phyloP scores from a whole-genome alignment of 1,140 invertebrate species.

The Temnothorax nylanderi region DNA sequence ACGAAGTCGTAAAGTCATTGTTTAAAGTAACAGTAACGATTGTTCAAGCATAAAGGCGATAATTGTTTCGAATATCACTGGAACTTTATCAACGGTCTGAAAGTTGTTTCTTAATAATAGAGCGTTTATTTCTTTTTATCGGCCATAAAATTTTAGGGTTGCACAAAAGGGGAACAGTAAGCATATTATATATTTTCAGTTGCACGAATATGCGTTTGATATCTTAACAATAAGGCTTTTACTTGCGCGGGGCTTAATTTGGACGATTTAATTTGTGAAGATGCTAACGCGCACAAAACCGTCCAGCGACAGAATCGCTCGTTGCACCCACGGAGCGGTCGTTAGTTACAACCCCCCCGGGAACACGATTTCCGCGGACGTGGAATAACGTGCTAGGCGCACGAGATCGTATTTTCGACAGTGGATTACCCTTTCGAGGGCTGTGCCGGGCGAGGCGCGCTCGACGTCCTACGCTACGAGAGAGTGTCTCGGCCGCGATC shows the following conservation, averaged over 20 bases:
- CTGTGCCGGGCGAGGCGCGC: conserved; percentile 11
- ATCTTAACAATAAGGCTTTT: conserved; percentile 16
- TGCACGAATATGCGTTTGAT: background rate
- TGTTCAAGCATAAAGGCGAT: background rate
- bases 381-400: conserved; percentile 68
- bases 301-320: conserved; percentile 50
- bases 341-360: conserved; percentile 41
- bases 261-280: conserved; percentile 63
- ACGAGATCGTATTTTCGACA: conserved; percentile 71
- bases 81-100: conserved; percentile 10
- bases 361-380: conserved; percentile 68
- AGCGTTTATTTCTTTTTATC: conserved; percentile 11
- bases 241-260: conserved; percentile 8
- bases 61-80: conserved; percentile 13
- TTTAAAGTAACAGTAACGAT: conserved; percentile 30
- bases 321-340: conserved; percentile 37
- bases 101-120: background rate
- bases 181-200: background rate
- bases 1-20: background rate
- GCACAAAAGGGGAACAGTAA: background rate
- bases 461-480: conserved; percentile 49
- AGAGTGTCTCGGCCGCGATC: conserved; percentile 71
- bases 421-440: conserved; percentile 73
- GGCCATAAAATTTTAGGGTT: background rate
- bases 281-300: conserved; percentile 15